phyloP scores from a whole-genome alignment of 1,140 invertebrate species.

The Brachionus calyciflorus region DNA sequence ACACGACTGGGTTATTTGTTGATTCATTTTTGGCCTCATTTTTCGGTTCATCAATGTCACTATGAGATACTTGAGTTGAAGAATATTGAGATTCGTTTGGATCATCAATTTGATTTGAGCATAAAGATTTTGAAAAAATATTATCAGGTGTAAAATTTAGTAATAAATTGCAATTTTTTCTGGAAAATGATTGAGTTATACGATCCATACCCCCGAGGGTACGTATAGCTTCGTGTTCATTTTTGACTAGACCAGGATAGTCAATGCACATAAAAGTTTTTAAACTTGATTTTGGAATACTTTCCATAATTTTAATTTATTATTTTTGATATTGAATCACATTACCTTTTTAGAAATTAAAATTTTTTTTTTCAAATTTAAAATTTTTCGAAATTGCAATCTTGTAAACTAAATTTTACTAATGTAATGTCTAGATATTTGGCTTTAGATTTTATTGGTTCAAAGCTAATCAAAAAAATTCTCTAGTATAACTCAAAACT shows the following conservation, averaged over 20 bases:
- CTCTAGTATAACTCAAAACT: too few species aligned
- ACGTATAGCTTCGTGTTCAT: constrained; percentile 3
- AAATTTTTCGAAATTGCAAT: too few species aligned
- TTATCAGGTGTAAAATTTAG: constrained; percentile 35
- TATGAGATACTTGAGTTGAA: not conserved
- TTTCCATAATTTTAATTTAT: too few species aligned
- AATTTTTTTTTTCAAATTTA: too few species aligned
- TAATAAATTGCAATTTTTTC: constrained; percentile 1
- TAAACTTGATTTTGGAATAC: not conserved
- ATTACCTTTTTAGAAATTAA: too few species aligned
- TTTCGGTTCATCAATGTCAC: not conserved
- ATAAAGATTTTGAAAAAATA: constrained; percentile 23
- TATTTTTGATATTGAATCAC: too few species aligned
- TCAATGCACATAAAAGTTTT: constrained; percentile 31
- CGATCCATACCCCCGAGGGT: constrained; percentile 37
- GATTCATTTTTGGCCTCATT: not conserved
- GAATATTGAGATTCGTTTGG: not conserved
- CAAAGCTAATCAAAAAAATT: too few species aligned
- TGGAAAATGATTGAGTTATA: not conserved
- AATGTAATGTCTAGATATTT: too few species aligned
- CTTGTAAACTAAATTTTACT: too few species aligned
- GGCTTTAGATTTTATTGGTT: too few species aligned
- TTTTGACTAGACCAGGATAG: constrained; percentile 31
- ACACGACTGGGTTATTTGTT: not conserved
- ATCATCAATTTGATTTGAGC: not conserved